phyloP scores from a whole-genome alignment of 2,888 invertebrate species.

The Mellilla xanthometata region DNA sequence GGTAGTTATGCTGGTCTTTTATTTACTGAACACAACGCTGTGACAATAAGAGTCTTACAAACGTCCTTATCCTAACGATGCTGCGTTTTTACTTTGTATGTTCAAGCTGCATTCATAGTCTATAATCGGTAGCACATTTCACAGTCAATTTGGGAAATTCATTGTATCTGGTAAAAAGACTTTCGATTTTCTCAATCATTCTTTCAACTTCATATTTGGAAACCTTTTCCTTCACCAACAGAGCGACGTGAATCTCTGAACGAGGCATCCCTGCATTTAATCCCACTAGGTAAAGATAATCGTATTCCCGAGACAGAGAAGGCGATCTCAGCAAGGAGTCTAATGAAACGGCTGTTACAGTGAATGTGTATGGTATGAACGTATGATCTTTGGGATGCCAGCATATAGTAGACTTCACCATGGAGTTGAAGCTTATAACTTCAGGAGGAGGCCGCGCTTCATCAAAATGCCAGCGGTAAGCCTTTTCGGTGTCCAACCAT shows the following conservation, averaged over 20 bases:
- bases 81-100: no score
- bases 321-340: neutral
- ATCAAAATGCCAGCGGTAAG: neutral
- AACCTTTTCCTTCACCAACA: slow-evolving; percentile 1
- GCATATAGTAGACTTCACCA: slow-evolving; percentile 5
- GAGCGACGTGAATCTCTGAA: slow-evolving; percentile 4
- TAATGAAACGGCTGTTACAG: neutral
- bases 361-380: slow-evolving; percentile 2
- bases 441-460: neutral
- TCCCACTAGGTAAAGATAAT: neutral
- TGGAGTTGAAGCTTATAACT: slow-evolving; percentile 1
- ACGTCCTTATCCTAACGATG: no score
- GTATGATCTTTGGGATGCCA: neutral
- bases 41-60: no score
- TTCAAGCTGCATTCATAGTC: no score
- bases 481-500: neutral
- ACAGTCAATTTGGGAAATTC: neutral
- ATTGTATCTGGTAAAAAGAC: neutral
- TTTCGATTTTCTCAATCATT: neutral
- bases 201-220: neutral
- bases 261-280: neutral
- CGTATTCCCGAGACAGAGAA: neutral
- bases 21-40: no score
- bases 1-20: no score
- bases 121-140: neutral